Base-by-base conservation (phyloP, 2,113 vertebrate genomes). In the rabbit (Oryctolagus cuniculus) region DNA sequence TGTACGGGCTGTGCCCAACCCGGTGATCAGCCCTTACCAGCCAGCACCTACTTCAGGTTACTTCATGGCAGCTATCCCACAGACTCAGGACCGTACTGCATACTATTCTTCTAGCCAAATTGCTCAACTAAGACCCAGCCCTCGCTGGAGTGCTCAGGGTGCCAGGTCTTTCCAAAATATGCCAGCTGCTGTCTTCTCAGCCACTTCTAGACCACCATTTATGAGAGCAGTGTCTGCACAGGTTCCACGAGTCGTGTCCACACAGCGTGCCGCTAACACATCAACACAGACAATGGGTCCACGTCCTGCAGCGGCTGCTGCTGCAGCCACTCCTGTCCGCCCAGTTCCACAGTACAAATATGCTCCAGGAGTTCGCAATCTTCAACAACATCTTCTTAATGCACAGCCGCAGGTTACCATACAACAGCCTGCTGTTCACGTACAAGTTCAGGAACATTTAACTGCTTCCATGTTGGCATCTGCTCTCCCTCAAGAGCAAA, bases 341-440 rank as follows among this genome's bases (percentile, higher is more conserved):
- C 98, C 98, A 36, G 99, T 99, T 77, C 99, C 99, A 4, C 99
- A 99, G 87, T 99, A 99, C 98, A 99, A 99, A 78, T 99, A 99
- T 0, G 99, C 99, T 53, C 98, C 99, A 0, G 98, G 99, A 1
- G 99, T 99, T 29, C 99, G 99, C 95, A 99, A 99, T 95, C 99
- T 99, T 66, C 99, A 99, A 96, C 99, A 99, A 61, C 99, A 99
- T 97, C 99, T 99, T 97, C 99, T 99, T 84, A 98, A 98, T 31
- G 98, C 99, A 13, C 99, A 99, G 98, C 99, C 99, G 0, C 99
- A 99, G 96, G 99, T 99, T 79, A 84, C 99, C 90, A 99, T 99
- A 99, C 99, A 99, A 98, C 99, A 99, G 99, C 99, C 99, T 95
- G 99, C 99, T 97, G 99, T 99, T 95, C 99, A 99, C 84, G 99